Percentiles rank a stretch among this genome's conserved stretches.
phyloP scores from a whole-genome alignment of 2,113 vertebrate genomes.

The Upupa epops region DNA sequence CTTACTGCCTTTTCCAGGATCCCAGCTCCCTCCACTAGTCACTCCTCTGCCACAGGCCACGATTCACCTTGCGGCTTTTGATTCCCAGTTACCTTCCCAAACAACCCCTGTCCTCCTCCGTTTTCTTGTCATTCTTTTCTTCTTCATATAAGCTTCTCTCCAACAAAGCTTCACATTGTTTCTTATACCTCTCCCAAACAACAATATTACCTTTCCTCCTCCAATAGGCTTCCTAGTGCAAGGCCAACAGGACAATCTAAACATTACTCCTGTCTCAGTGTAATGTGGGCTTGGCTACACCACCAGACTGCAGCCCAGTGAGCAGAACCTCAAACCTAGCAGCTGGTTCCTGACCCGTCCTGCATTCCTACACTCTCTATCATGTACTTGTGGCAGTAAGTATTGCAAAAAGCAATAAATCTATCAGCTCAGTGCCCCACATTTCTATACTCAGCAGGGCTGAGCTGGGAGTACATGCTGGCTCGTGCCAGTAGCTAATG shows the following conservation, averaged over 20 bases:
- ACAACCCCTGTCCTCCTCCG: neutral
- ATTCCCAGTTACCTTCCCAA: neutral
- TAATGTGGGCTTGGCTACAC: accelerated
- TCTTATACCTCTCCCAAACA: neutral
- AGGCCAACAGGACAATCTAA: neutral
- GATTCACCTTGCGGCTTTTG: neutral
- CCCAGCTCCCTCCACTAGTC: neutral
- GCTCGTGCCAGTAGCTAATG: neutral
- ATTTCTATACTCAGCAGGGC: accelerated
- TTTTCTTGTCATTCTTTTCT: neutral
- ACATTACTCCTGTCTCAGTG: accelerated
- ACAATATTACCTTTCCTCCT: neutral
- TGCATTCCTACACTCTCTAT: neutral
- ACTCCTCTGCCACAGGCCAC: neutral
- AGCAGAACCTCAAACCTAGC: neutral
- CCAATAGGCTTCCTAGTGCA: neutral
- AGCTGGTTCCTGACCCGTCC: neutral
- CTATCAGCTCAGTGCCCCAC: neutral
- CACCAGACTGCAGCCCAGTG: neutral
- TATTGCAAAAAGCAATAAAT: neutral
- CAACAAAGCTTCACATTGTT: neutral
- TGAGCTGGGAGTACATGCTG: neutral
- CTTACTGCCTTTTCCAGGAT: neutral
- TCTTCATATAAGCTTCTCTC: neutral
- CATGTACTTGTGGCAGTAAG: no score